A percentile compares a stretch with the other conserved stretches of the same genome.
Conservation (phyloP, 1,140 invertebrate species). For the Drosophila subpulchrella region DNA sequence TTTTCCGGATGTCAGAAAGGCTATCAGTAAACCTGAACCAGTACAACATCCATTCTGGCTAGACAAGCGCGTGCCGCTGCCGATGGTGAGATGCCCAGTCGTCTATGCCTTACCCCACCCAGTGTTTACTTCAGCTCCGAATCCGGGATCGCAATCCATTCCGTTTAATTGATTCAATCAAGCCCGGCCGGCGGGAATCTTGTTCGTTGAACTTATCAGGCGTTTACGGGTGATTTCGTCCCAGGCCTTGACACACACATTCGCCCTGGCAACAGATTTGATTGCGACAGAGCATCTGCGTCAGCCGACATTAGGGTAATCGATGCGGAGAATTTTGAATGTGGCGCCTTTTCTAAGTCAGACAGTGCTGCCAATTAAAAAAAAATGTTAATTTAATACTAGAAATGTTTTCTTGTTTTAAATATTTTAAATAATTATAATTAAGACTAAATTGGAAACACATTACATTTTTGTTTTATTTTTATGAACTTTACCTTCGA, state of each 20-base stretch:
- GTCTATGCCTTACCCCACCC: conserved; percentile 7
- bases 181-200: conserved; percentile 20
- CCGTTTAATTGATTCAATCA: conserved; percentile 75
- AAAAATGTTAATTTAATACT: no score
- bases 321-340: conserved; percentile 2
- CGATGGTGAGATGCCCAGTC: conserved; percentile 1
- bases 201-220: conserved; percentile 65
- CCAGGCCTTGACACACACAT: conserved; percentile 59
- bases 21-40: conserved; percentile 11
- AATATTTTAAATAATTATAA: background rate
- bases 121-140: conserved; percentile 31
- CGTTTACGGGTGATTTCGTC: conserved; percentile 48
- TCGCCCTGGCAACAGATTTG: conserved; percentile 51
- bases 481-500: no score
- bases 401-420: background rate
- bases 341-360: background rate
- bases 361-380: background rate
- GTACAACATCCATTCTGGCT: conserved; percentile 4
- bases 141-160: conserved; percentile 74
- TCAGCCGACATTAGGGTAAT: conserved; percentile 16
- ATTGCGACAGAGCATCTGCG: conserved; percentile 15
- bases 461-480: no score
- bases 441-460: no score
- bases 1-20: conserved; percentile 9
- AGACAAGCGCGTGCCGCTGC: conserved; percentile 27